These are phyloP conservation scores for Agrilus cyanescens DNA, from an alignment of 2,888 invertebrate genomes.

Conservation along the genomic window DNA sequence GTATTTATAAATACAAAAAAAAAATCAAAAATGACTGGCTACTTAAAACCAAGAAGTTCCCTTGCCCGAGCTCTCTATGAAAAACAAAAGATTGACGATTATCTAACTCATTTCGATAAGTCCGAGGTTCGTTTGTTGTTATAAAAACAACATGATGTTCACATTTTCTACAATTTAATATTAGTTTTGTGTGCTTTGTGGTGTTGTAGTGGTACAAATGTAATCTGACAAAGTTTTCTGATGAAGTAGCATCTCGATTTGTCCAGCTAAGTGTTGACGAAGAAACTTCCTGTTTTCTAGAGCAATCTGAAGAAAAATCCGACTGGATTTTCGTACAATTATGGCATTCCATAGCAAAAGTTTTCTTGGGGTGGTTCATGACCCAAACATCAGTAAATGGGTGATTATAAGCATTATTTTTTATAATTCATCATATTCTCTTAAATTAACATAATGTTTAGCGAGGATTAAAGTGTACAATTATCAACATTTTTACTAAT, in stretches of 20 bases:
- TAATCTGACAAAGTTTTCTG: conserved; percentile 42
- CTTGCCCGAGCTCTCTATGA: conserved; percentile 61
- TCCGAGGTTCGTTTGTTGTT: conserved; percentile 46
- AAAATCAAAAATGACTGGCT: no score
- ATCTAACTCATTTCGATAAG: conserved; percentile 54
- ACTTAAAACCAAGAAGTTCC: conserved; percentile 46
- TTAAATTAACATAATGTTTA: no score
- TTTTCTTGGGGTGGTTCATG: conserved; percentile 82
- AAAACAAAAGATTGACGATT: conserved; percentile 58
- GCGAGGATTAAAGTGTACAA: background rate
- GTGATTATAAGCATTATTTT: conserved; percentile 39
- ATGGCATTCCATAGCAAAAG: conserved; percentile 77
- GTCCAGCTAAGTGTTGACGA: conserved; percentile 57
- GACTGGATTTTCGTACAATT: conserved; percentile 81
- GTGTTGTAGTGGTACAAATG: conserved; percentile 61
- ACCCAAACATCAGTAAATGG: conserved; percentile 93
- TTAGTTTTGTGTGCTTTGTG: conserved; percentile 2
- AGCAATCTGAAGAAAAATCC: conserved; percentile 64
- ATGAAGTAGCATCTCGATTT: conserved; percentile 46
- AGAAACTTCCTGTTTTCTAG: conserved; percentile 63
- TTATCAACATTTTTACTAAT: background rate
- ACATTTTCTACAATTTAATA: no score
- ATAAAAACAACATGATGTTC: no score
- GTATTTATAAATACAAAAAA: no score
- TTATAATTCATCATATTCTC: no score